Evolutionary conservation across 64 coral and sea anemone species (phyloP).

Genomic region (Actinia equina): DNA sequence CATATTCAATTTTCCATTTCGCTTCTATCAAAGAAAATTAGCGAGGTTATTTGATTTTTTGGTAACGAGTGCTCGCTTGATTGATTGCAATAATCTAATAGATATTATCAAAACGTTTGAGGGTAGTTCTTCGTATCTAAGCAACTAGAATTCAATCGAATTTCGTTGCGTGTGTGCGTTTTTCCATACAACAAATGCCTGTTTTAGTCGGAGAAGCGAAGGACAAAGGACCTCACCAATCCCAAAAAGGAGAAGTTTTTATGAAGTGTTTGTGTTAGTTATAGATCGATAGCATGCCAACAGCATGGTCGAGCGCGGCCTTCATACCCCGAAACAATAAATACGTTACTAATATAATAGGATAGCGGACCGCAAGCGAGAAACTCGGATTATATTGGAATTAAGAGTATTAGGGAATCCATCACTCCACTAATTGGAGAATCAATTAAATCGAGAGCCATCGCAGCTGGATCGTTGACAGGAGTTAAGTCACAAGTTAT

Average conservation of each 20-base stretch:
- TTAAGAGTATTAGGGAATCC: conserved; percentile 88
- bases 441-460: conserved; percentile 68
- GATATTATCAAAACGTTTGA: conserved; percentile 2
- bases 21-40: conserved; percentile 30
- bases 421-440: conserved; percentile 96
- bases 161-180: background rate
- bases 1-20: background rate
- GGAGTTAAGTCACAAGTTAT: background rate
- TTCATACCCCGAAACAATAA: conserved; percentile 11
- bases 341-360: conserved; percentile 57
- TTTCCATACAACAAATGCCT: background rate
- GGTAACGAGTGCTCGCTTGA: background rate
- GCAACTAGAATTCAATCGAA: background rate
- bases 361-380: conserved; percentile 52
- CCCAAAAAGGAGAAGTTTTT: background rate
- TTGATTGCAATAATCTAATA: conserved; percentile 17
- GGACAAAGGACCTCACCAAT: background rate
- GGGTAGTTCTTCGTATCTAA: background rate
- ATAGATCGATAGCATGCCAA: background rate
- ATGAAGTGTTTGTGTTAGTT: background rate
- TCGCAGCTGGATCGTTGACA: background rate
- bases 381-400: conserved; percentile 84
- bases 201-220: background rate
- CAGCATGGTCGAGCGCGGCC: background rate
- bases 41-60: background rate